phyloP scores from a whole-genome alignment of 2,888 invertebrate genomes.

The Beris morrisii region DNA sequence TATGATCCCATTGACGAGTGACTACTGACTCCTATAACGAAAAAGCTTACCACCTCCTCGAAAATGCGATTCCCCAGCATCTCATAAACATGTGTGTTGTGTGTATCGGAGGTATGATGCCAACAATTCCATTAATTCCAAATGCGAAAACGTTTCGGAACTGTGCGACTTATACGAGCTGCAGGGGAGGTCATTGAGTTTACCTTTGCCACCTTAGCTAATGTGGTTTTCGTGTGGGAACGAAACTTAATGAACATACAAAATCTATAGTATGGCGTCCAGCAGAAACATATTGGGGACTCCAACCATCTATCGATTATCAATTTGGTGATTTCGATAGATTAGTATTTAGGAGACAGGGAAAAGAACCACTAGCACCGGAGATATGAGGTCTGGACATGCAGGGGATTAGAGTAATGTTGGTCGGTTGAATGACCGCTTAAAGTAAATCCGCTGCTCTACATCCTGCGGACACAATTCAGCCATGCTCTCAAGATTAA shows the following conservation, averaged over 20 bases:
- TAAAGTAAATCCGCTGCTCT: no score
- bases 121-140: no score
- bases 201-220: slow-evolving; percentile 4
- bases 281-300: neutral
- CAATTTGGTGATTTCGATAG: slow-evolving; percentile 20
- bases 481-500: no score
- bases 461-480: no score
- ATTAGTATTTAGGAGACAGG: neutral
- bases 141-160: no score
- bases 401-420: no score
- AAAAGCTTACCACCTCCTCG: neutral
- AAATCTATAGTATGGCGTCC: neutral
- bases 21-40: neutral
- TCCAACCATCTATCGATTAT: slow-evolving; percentile 24
- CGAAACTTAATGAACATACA: slow-evolving; percentile 14
- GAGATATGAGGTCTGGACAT: neutral
- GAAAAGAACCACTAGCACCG: neutral
- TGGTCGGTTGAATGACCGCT: no score
- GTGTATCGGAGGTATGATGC: no score
- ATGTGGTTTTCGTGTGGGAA: neutral
- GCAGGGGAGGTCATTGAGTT: slow-evolving; percentile 13
- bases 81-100: no score
- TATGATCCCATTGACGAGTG: no score
- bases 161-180: no score
- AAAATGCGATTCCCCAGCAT: neutral